Evolutionary conservation across 2,888 invertebrate species (phyloP), one percentile per base, ranked within the genome.

Genomic region (Temnothorax rugatulus): DNA sequence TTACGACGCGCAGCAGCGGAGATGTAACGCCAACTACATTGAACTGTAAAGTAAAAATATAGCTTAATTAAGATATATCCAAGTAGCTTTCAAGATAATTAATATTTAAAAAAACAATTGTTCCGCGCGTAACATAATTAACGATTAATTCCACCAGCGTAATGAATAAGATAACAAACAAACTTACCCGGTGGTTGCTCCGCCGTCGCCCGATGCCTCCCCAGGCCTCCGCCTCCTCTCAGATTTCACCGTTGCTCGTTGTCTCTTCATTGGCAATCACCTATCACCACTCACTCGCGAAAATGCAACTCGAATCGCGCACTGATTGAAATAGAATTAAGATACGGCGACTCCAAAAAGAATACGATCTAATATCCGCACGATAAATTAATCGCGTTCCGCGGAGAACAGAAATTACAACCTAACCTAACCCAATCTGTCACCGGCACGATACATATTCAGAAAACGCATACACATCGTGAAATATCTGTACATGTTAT

Each of bases 31-130:
- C 63, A 41, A 13, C n/a, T n/a, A 63, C 21, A 8, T 29, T 15
- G 21, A 64, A 21, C 63, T 64, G 63, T 64, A 64, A 64, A 64
- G 5, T 41, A 41, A 64, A 64, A 38, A 64, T 41, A 64, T 7
- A 41, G 1, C 13, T 2, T 13, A 21, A 21, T 64, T 64, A 5
- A 34, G 5, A 34, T 34, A 64, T 21, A 63, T 1, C 34, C 34
- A 7, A 59, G 29, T 13, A n/a, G 5, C 13, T 64, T n/a, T 41
- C 11, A 41, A 21, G 5, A n/a, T 59, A 29, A 13, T 21, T 13
- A 41, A 13, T 41, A 41, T 21, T 21, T 2, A 59, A 29, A 57
- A 21, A 41, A 64, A 13, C 2, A 21, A 21, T 41, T 38, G 38
- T 21, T 21, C 11, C 13, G 21, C 38, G 9, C 5, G 7, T 61